These are phyloP conservation scores for Morpho deidamia DNA, from an alignment of 2,888 invertebrate species.

Conservation along the genomic window DNA sequence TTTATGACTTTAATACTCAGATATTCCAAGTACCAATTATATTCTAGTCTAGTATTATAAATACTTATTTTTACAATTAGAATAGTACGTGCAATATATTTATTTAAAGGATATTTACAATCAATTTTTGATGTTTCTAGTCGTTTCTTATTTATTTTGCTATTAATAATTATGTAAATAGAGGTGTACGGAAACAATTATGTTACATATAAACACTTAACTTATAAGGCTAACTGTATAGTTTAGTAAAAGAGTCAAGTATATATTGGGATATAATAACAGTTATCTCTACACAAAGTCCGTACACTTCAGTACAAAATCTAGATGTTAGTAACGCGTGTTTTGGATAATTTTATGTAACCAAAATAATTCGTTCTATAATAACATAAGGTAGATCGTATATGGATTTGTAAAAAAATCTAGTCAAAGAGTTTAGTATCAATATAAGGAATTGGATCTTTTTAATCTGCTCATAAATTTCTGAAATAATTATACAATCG, in stretches of 20 bases:
- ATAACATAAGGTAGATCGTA: too few species aligned
- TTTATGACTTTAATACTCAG: conserved; percentile 28
- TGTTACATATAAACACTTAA: background rate
- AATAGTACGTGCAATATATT: conserved; percentile 61
- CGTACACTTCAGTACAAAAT: background rate
- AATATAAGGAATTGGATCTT: background rate
- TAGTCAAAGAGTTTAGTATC: background rate
- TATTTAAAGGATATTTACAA: conserved; percentile 45
- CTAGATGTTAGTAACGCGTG: background rate
- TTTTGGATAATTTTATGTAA: background rate
- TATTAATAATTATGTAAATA: conserved; percentile 26
- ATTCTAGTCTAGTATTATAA: conserved; percentile 28
- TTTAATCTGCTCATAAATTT: too few species aligned
- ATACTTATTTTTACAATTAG: conserved; percentile 25
- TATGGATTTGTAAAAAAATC: background rate
- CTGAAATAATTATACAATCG: too few species aligned
- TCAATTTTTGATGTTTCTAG: conserved; percentile 23
- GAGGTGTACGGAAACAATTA: background rate
- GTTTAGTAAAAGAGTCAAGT: too few species aligned
- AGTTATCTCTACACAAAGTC: background rate
- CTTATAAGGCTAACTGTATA: too few species aligned
- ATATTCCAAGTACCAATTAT: conserved; percentile 31
- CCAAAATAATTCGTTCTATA: too few species aligned
- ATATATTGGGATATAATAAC: too few species aligned
- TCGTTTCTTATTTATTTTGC: conserved; percentile 32